A percentile compares a stretch with the other conserved stretches of the same genome.
Conservation (phyloP, 2,888 invertebrate species). For the Liodrosophila aerea region DNA sequence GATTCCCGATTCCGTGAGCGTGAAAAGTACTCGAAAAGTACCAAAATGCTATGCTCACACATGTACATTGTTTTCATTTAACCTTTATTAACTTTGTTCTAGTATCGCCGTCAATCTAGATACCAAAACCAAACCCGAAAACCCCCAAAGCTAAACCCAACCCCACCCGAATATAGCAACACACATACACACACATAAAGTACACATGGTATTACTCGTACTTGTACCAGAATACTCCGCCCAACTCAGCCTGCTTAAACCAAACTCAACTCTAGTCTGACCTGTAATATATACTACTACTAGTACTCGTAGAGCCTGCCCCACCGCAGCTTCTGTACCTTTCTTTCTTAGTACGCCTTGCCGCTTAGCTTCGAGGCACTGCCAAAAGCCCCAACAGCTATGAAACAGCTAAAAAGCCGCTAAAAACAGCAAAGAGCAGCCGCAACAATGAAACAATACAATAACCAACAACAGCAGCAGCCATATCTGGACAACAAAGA, state of each 20-base stretch:
- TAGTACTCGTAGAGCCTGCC: slow-evolving; percentile 3
- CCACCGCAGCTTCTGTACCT: slow-evolving; percentile 34
- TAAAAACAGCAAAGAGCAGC: slow-evolving; percentile 20
- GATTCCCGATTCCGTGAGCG: slow-evolving; percentile 32
- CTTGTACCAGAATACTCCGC: slow-evolving; percentile 15
- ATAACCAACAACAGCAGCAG: slow-evolving; percentile 33
- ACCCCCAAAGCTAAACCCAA: slow-evolving; percentile 16
- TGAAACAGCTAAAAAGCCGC: slow-evolving; percentile 30
- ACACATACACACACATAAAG: slow-evolving; percentile 28
- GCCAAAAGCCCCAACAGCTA: slow-evolving; percentile 45
- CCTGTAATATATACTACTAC: slow-evolving; percentile 17
- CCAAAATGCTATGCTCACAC: slow-evolving; percentile 43
- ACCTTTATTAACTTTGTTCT: slow-evolving; percentile 30
- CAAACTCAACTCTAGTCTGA: slow-evolving; percentile 10
- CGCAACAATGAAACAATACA: slow-evolving; percentile 33
- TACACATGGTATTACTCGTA: slow-evolving; percentile 18
- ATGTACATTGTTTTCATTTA: slow-evolving; percentile 36
- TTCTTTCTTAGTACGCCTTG: slow-evolving; percentile 24
- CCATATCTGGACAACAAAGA: slow-evolving; percentile 49
- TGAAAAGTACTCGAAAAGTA: slow-evolving; percentile 62
- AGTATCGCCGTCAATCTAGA: slow-evolving; percentile 10
- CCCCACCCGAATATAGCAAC: slow-evolving; percentile 12
- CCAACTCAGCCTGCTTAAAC: slow-evolving; percentile 20
- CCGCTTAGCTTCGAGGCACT: slow-evolving; percentile 70
- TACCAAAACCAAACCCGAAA: slow-evolving; percentile 3